A percentile compares a stretch with the other conserved stretches of the same genome.
phyloP scores from a whole-genome alignment of 92 coral and sea anemone genomes.

The Actinernus sp. region DNA sequence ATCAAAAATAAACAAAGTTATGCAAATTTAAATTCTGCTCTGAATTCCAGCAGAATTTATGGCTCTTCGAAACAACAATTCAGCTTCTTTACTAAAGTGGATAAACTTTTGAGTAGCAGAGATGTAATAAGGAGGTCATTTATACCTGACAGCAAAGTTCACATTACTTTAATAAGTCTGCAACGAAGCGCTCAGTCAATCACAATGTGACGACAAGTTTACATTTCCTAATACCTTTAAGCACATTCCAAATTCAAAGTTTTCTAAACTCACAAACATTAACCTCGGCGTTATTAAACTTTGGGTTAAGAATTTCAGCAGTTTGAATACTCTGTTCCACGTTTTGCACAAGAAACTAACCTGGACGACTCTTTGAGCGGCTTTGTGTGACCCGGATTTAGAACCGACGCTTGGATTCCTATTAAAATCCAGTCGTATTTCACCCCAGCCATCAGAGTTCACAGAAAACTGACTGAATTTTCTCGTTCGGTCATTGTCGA shows the following conservation, averaged over 20 bases:
- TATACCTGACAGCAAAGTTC: too few species aligned
- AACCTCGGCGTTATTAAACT: background rate
- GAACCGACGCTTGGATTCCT: constrained; percentile 15
- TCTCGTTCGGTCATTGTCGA: background rate
- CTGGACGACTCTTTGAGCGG: constrained; percentile 17
- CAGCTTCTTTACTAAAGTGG: too few species aligned
- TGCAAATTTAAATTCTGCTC: too few species aligned
- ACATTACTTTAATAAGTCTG: too few species aligned
- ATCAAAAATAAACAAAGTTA: too few species aligned
- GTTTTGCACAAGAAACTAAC: too few species aligned
- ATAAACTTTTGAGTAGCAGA: too few species aligned
- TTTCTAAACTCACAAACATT: background rate
- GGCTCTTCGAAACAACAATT: too few species aligned
- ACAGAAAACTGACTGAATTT: background rate
- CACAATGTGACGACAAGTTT: too few species aligned
- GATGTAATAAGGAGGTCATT: too few species aligned
- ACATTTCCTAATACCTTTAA: background rate
- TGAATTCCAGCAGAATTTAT: too few species aligned
- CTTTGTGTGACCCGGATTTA: constrained; percentile 1
- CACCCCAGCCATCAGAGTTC: background rate
- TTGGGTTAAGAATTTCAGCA: background rate
- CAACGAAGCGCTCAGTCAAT: too few species aligned
- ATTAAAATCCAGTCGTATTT: constrained; percentile 14
- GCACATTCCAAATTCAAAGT: background rate
- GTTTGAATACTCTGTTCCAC: background rate